Percentiles rank a stretch among this genome's conserved stretches.
These are phyloP conservation scores for Crambe crambe DNA, from an alignment of 37 sponge, comb jelly and placozoan species.

Conservation along the genomic window DNA sequence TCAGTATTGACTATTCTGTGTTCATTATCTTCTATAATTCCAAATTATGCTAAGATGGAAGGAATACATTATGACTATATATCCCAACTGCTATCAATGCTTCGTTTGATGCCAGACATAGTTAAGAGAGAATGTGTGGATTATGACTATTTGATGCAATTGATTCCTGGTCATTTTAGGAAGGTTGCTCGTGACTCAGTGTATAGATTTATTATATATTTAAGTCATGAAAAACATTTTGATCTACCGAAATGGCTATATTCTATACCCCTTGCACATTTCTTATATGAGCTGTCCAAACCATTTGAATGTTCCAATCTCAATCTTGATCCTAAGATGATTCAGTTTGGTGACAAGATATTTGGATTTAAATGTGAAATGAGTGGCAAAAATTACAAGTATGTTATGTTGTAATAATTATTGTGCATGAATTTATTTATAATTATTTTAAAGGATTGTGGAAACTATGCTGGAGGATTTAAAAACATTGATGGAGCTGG, in stretches of 20 bases:
- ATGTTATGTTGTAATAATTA: neutral
- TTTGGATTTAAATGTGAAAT: neutral
- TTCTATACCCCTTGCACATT: neutral
- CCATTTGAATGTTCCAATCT: neutral
- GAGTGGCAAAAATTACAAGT: neutral
- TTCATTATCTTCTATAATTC: neutral
- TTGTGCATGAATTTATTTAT: no score
- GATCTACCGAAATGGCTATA: neutral
- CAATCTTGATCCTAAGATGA: neutral
- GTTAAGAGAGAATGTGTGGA: neutral
- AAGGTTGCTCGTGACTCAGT: neutral
- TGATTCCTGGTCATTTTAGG: neutral
- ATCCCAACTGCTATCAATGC: neutral
- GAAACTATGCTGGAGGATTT: neutral
- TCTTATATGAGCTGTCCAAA: neutral
- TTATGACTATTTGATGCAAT: neutral
- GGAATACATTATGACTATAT: neutral
- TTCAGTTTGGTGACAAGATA: neutral
- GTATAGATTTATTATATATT: neutral
- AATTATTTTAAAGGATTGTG: neutral
- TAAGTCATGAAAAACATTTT: neutral
- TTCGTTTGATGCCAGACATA: neutral
- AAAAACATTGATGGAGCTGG: neutral
- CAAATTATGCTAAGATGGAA: neutral
- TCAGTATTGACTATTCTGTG: neutral